A percentile compares a stretch with the other conserved stretches of the same genome.
phyloP scores from a whole-genome alignment of 2,113 vertebrate species.

The Hippoglossus stenolepis region DNA sequence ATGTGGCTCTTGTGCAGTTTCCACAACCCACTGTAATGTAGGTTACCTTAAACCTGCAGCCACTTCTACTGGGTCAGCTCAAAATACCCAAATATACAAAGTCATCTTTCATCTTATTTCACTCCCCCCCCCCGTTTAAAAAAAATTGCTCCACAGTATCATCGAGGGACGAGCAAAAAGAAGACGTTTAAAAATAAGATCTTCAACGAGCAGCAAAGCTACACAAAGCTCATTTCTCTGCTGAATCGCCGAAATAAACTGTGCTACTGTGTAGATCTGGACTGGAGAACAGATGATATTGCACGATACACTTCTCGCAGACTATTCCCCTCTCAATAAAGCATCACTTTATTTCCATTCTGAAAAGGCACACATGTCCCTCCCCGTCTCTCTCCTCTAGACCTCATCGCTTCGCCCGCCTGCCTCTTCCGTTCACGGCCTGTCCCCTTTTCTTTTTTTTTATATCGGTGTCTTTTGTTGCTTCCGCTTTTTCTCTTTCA shows the following conservation, averaged over 20 bases:
- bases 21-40: neutral
- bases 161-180: neutral
- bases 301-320: slow-evolving; percentile 32
- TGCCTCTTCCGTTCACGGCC: neutral
- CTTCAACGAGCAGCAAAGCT: slow-evolving; percentile 2
- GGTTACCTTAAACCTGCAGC: neutral
- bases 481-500: slow-evolving; percentile 18
- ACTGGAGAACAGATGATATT: slow-evolving; percentile 9
- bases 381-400: neutral
- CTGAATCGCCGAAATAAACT: slow-evolving; percentile 41
- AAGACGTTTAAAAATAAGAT: slow-evolving; percentile 19
- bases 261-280: no score
- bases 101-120: neutral
- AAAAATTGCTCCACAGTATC: neutral
- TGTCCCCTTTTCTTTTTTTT: neutral
- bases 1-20: neutral
- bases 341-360: slow-evolving; percentile 25
- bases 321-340: slow-evolving; percentile 51
- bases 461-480: neutral
- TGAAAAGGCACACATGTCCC: slow-evolving; percentile 34
- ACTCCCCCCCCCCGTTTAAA: neutral
- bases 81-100: slow-evolving; percentile 4
- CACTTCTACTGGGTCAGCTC: slow-evolving; percentile 1
- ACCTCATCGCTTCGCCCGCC: neutral
- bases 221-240: slow-evolving; percentile 11